Base-by-base conservation (phyloP, 2,888 invertebrate genomes). In the Drosophila buzzatii region DNA sequence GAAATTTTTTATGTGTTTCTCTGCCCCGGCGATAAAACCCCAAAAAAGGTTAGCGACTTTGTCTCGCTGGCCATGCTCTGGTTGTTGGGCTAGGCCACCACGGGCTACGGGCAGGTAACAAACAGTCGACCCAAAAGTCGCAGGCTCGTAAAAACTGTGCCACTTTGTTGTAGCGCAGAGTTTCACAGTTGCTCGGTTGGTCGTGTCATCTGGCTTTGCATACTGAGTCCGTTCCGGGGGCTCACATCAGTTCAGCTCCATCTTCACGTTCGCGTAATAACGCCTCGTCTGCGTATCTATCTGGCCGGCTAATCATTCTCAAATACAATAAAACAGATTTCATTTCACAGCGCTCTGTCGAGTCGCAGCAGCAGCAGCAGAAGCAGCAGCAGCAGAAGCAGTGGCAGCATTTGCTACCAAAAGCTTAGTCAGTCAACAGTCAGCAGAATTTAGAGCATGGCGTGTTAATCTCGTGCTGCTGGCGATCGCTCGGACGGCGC, bases 41-140 rank as follows among this genome's bases (percentile, higher is more conserved):
- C 84, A 77, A 84, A 82, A 85, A 85, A 89, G 89, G 85, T 89
- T 86, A 79, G 87, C 84, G 89, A 85, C 89, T 74, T 74, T 79
- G 76, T 62, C 58, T 70, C 65, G 65, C 73, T 79, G 85, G 70
- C 59, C 66, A 55, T 64, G 60, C 71, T 77, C 76, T 68, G 60
- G 58, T 78, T 81, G 82, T 84, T 89, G 85, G 79, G 85, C 85
- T 89, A 85, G 85, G 84, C 81, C 80, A 52, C 79, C n/a, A 18
- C 31, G 49, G 47, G 49, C 49, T 2, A 49, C 49, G 49, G 31
- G 77, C 79, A 79, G 81, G 79, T 79, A 79, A 77, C 45, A 64
- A 72, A 58, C 31, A 33, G 47, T 69, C 70, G 57, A 80, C 63
- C 66, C 66, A 65, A 67, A 66, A 83, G 76, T 86, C 81, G 47